Evolutionary conservation across 2,797 vertebrate species (phyloP), one percentile per base, ranked within the genome.

Genomic region (Amazona finschi): DNA sequence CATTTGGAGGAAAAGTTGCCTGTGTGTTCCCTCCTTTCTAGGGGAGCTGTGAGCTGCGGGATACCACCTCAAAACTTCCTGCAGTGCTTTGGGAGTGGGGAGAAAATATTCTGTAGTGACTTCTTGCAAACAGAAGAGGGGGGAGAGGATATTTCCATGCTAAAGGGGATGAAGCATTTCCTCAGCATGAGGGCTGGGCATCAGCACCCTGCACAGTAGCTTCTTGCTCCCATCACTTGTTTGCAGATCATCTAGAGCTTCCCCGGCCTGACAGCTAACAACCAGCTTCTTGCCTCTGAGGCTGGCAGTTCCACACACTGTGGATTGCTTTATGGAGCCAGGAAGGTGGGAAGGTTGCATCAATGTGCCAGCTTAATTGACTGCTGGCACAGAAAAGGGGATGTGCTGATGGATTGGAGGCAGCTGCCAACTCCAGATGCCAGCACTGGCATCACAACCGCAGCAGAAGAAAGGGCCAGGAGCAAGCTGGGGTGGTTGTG

Each of bases 391-490:
- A 3, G 62, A 60, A 73, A 74, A 66, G 58, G 30, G 75, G 28
- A 62, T 65, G 55, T 28, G 49, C 79, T 94, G 90, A 73, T 85
- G 91, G 75, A 87, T 80, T 41, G 41, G 50, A 79, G 72, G 50
- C 61, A 83, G 80, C 82, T 80, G 94, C 90, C 95, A 87, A 58
- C 58, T 74, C 36, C 61, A n/a, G 36, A 15, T 72, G 87, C 85
- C 82, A 77, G 74, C 80, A 8, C n/a, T 77, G 73, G 77, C 76
- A 76, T 27, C 69, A 21, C 36, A 27, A 49, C 31, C 61, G 49
- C 18, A 58, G 17, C 86, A 65, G 69, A 15, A 85, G 76, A 49
- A 38, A 27, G 55, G 47, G 31, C 75, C 84, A 64, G 78, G 33
- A 76, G 15, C 33, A 15, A 11, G 38, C 2, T 0, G 0, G 30